A percentile compares a stretch with the other conserved stretches of the same genome.
phyloP scores from a whole-genome alignment of 2,797 vertebrate genomes.

The Sebastiscus albofasciatus region DNA sequence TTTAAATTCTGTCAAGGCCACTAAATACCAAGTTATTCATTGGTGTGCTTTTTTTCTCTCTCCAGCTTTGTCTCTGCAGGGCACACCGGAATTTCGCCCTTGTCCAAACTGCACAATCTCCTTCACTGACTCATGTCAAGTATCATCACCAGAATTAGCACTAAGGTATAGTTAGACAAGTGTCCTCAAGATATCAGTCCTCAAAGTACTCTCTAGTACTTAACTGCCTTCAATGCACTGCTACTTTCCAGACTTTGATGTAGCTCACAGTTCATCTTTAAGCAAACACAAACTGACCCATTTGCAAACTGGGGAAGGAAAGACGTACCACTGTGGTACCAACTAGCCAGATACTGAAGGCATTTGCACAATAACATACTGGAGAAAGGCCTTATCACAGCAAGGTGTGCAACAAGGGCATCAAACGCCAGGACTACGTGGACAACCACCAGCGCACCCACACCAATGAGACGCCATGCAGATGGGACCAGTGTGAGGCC shows the following conservation, averaged over 20 bases:
- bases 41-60: neutral
- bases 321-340: neutral
- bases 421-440: neutral
- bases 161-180: neutral
- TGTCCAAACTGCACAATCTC: neutral
- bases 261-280: neutral
- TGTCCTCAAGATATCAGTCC: neutral
- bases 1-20: neutral
- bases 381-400: neutral
- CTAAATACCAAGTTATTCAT: neutral
- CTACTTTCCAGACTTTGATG: neutral
- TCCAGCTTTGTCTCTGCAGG: neutral
- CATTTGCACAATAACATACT: neutral
- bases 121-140: conserved; percentile 8
- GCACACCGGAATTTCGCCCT: neutral
- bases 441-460: neutral
- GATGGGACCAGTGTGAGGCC: neutral
- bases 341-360: neutral
- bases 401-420: neutral
- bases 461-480: neutral
- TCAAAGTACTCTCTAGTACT: neutral
- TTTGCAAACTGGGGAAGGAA: neutral
- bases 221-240: neutral
- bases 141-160: neutral
- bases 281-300: neutral